Conservation (phyloP, 2,888 invertebrate genomes). For the Drosophila stalkeri region DNA sequence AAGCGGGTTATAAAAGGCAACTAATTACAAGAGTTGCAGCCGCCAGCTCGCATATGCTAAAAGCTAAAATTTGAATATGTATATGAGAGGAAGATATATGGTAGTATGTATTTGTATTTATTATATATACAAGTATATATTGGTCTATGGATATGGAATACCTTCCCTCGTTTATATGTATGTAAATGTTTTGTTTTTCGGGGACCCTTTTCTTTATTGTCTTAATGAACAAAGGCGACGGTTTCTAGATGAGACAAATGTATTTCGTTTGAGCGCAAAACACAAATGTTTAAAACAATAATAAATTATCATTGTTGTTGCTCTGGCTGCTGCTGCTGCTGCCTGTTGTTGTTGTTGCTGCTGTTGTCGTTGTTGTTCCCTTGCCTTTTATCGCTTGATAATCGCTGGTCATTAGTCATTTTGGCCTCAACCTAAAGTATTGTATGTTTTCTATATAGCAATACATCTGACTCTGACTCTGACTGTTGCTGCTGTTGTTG, state of each 20-base stretch:
- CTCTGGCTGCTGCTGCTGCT: slow-evolving; percentile 14
- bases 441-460: slow-evolving; percentile 75
- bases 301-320: slow-evolving; percentile 73
- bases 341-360: slow-evolving; percentile 25
- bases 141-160: slow-evolving; percentile 13
- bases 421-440: slow-evolving; percentile 81
- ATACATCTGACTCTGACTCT: slow-evolving; percentile 71
- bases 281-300: slow-evolving; percentile 82
- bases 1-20: slow-evolving; percentile 72
- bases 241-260: slow-evolving; percentile 67
- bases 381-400: slow-evolving; percentile 83
- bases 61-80: slow-evolving; percentile 55
- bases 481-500: slow-evolving; percentile 48
- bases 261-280: slow-evolving; percentile 80
- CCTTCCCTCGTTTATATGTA: slow-evolving; percentile 20
- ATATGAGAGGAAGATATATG: slow-evolving; percentile 3
- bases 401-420: slow-evolving; percentile 84
- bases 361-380: slow-evolving; percentile 47
- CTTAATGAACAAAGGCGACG: slow-evolving; percentile 74
- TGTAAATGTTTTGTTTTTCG: slow-evolving; percentile 20
- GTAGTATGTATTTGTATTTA: slow-evolving; percentile 15
- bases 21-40: slow-evolving; percentile 81
- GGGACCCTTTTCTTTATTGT: slow-evolving; percentile 58
- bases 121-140: slow-evolving; percentile 15
- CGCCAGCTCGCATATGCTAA: slow-evolving; percentile 47